Conservation (phyloP, 2,888 invertebrate species). For the Bombylius discolor region DNA sequence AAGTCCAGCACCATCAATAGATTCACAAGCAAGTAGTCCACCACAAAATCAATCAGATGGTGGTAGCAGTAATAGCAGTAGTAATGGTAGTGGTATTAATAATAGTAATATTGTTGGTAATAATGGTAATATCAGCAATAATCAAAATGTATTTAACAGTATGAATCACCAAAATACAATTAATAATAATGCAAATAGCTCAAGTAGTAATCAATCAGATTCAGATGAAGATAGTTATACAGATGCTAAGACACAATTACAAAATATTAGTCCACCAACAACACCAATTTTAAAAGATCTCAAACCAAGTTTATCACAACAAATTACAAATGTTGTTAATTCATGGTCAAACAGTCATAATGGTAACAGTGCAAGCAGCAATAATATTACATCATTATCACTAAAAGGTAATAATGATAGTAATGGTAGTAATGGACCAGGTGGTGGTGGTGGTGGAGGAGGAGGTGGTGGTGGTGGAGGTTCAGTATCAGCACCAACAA, state of each 20-base stretch:
- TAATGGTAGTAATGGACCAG: constrained; percentile 14
- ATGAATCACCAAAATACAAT: constrained; percentile 15
- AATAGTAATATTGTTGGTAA: not conserved
- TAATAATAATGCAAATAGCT: constrained; percentile 38
- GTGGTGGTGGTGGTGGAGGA: constrained; percentile 14
- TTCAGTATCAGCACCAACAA: constrained; percentile 36
- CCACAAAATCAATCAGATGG: constrained; percentile 52
- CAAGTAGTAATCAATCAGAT: constrained; percentile 66
- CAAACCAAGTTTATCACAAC: constrained; percentile 33
- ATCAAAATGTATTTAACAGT: constrained; percentile 17
- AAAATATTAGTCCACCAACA: constrained; percentile 40
- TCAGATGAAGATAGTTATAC: constrained; percentile 61
- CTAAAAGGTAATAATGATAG: not conserved
- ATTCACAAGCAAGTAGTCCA: constrained; percentile 75
- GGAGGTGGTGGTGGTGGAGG: constrained; percentile 7
- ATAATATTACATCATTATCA: not conserved
- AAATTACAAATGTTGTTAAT: constrained; percentile 35
- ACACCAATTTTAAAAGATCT: constrained; percentile 50
- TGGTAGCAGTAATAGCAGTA: constrained; percentile 16
- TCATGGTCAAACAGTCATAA: constrained; percentile 32
- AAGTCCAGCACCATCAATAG: constrained; percentile 80
- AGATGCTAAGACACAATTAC: constrained; percentile 38
- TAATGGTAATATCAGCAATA: constrained; percentile 14
- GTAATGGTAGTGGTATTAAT: constrained; percentile 23
- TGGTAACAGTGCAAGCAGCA: not conserved